Base-by-base conservation (phyloP, 2,797 vertebrate genomes). In the Cossypha niveicapilla region DNA sequence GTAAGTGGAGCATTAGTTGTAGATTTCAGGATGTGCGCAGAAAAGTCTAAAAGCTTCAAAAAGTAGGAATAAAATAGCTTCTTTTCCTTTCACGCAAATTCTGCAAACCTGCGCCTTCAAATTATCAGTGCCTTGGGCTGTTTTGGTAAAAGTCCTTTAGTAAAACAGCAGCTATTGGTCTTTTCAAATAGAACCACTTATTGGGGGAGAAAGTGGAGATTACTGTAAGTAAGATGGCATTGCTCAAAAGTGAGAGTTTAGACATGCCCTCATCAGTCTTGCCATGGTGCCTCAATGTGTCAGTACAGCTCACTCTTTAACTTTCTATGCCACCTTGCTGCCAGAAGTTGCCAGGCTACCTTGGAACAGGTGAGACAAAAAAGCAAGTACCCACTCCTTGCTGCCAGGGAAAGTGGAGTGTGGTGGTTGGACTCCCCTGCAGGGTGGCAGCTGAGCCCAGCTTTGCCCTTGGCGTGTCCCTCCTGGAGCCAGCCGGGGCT, bases 401-500 rank as follows among this genome's bases (percentile, higher is more conserved):
- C n/a, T 92, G 11, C n/a, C 42, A 27, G n/a, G 30, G 23, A 24
- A 45, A 32, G 27, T 12, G 41, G 9, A 18, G 15, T 1, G 17
- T 9, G 6, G 44, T 70, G 32, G 32, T 42, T 51, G 11, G 28
- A 5, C 8, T 21, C 11, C 7, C 10, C 15, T 2, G 4, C 9
- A 21, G 25, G 21, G 21, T 6, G 23, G 25, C 44, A 58, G 32
- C 72, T 51, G 72, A 42, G 48, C 41, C 34, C 5, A 6, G 4
- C 60, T 41, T 16, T 74, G 45, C 53, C 66, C 24, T 6, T 2
- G 42, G 9, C 2, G 27, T 5, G 19, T 65, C 67, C 27, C 13
- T 58, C 14, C 27, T 6, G 1, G 23, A 19, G 57, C 0, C 1
- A 6, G 44, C 39, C 2, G 7, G 0, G 42, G 41, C 41, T 42